Percentiles rank a stretch among this genome's conserved stretches.
Evolutionary conservation across 2,888 invertebrate species (phyloP).

Genomic region (Stramonita haemastoma): DNA sequence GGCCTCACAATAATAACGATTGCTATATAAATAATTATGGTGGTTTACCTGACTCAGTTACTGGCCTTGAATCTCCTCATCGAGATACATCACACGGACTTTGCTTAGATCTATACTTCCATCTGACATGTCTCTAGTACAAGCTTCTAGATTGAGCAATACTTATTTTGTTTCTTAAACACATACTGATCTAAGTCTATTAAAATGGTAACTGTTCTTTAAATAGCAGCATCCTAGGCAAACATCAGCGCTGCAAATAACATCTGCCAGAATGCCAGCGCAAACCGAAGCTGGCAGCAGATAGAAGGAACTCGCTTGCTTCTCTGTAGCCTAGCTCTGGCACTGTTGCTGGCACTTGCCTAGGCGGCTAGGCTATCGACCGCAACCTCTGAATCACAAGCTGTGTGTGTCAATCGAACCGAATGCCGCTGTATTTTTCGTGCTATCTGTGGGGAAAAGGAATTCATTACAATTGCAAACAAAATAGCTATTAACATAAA

Average conservation of each 20-base stretch:
- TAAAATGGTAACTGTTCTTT: not conserved
- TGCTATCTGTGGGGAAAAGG: not conserved
- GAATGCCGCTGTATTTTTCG: not conserved
- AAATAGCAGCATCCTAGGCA: not conserved
- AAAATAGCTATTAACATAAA: not conserved
- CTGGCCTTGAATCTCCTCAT: too few relatives aligned
- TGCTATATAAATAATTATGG: too few relatives aligned
- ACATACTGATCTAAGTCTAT: too few relatives aligned
- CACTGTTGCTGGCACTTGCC: not conserved
- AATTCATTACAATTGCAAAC: not conserved
- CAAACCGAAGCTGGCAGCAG: not conserved
- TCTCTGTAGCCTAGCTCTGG: not conserved
- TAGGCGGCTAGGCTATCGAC: not conserved
- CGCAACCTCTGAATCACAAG: slow-evolving; percentile 7
- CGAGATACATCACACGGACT: too few relatives aligned
- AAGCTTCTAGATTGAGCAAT: too few relatives aligned
- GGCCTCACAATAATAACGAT: too few relatives aligned
- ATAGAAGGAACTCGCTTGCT: not conserved
- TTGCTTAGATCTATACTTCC: too few relatives aligned
- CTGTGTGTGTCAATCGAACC: not conserved
- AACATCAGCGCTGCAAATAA: not conserved
- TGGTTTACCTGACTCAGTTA: too few relatives aligned
- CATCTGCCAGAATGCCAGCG: not conserved
- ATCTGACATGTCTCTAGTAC: too few relatives aligned
- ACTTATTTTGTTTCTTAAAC: too few relatives aligned